Base-by-base conservation (phyloP, 2,888 invertebrate species). In the Thecophora atra region DNA sequence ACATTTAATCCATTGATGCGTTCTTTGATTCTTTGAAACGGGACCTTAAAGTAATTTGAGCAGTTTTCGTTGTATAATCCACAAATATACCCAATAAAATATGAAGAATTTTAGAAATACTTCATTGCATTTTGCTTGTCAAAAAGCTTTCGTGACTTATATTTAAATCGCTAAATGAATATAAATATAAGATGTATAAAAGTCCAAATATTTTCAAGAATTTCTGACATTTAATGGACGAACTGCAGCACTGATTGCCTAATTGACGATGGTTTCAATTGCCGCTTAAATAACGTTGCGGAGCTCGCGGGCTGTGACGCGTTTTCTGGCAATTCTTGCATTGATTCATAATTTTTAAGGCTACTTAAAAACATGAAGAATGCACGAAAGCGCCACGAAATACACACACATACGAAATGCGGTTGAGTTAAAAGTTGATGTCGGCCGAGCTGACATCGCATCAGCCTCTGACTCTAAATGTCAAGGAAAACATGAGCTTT, bases 281-380 rank as follows among this genome's bases (percentile, higher is more conserved):
- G 28, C 30, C 37, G 37, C 67, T 54, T 37, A 54, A 67, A 67
- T 67, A 37, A 28, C 17, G 47, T 6, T 17, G n/a, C 47, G 1
- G 47, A n/a, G 5, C 13, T 47, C 47, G 47, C 13, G 47, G 47
- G 11, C 37, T 37, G 37, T 37, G 37, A 37, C 37, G 37, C 21
- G 54, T 44, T 56, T 68, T 68, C 24, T 56, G 68, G n/a, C 24
- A 58, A 58, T 56, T 58, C 37, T 56, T 58, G 26, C 56, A 67
- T 68, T 17, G 21, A 68, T 68, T 42, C 30, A 44, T 58, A 26
- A 42, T 24, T 68, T 5, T 26, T 24, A 44, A 44, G 11, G 37
- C n/a, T 26, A 4, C 37, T 19, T n/a, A n/a, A n/a, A 24, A 26
- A 30, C 30, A 51, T n/a, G 0, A 13, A 51, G 51, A 51, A 51